Evolutionary conservation across 64 coral and sea anemone genomes (phyloP), one percentile per base, ranked within the genome.

Genomic region (Montipora efflorescens): DNA sequence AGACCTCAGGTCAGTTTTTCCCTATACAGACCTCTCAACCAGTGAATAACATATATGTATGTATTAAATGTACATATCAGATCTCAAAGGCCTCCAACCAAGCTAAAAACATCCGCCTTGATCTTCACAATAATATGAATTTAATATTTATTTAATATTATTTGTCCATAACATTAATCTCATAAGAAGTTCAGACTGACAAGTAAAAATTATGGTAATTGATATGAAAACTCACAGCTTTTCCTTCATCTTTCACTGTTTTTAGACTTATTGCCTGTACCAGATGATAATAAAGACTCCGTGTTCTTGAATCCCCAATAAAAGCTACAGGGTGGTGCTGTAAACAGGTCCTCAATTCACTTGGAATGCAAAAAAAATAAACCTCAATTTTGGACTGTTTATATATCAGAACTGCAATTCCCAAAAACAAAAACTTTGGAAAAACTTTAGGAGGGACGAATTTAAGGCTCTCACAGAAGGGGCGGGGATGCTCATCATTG

Each of bases 301-400:
- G 71, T 47, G 79, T 97, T 79, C 96, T 87, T 48, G 96, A 97
- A 78, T 97, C 96, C 8, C 96, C 96, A 59, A 97, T 83, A 85
- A 97, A 97, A 71, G 96, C 90, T 3, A 97, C 87, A 47, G 89
- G 93, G 25, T 95, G 96, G 36, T 95, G 91, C 79, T 97, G 96
- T 84, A 97, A 90, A 51, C 96, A 97, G 15, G 96, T 97, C 11
- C 93, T 79, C 25, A 95, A 48, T 69, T 97, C 96, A 90, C 96
- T 97, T 73, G 1, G 91, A 92, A 45, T 13, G 15, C 36, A 77
- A 62, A 64, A 16, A 67, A 3, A 62, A 15, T 85, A 75, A 5
- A 3, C 3, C 7, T 73, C 19, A 8, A 48, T 23, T 62, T 46
- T 12, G 55, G 2, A 11, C 6, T 11, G 8, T 12, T 64, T 57